A percentile compares a stretch with the other conserved stretches of the same genome.
phyloP scores from a whole-genome alignment of 1,140 invertebrate species.

The Augochlora pura region DNA sequence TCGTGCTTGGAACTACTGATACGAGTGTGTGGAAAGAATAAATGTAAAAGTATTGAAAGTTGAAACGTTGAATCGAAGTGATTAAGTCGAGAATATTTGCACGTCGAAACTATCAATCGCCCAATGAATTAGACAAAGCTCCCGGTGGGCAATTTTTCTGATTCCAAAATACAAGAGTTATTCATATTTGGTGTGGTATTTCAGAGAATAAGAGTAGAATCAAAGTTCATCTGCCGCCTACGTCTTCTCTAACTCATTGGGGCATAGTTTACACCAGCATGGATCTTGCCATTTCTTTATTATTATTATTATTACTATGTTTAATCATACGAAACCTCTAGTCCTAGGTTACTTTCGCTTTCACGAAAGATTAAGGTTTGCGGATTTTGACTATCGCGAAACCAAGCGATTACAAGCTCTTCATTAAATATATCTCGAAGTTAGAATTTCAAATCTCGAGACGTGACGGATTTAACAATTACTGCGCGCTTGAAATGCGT shows the following conservation, averaged over 20 bases:
- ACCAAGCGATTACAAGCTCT: slow-evolving; percentile 16
- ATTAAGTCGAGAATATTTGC: background rate
- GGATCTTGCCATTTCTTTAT: slow-evolving; percentile 62
- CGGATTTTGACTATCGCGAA: slow-evolving; percentile 41
- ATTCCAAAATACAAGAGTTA: no score
- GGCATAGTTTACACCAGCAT: slow-evolving; percentile 39
- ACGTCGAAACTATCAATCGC: background rate
- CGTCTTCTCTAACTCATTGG: background rate
- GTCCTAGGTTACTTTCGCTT: slow-evolving; percentile 65
- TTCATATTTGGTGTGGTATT: background rate
- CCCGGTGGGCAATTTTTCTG: no score
- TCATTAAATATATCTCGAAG: background rate
- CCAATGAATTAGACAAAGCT: background rate
- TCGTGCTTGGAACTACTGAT: background rate
- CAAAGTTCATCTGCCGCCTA: background rate
- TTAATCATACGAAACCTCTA: slow-evolving; percentile 62
- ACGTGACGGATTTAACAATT: no score
- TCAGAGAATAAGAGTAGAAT: background rate
- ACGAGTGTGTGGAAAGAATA: background rate
- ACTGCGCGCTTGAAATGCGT: no score
- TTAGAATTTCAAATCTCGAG: slow-evolving; percentile 1
- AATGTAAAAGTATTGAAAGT: background rate
- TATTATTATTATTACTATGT: slow-evolving; percentile 40
- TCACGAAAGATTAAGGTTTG: slow-evolving; percentile 53
- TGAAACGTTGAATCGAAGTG: background rate